Conservation (phyloP, 1,140 invertebrate genomes). For the Eueides isabella region DNA sequence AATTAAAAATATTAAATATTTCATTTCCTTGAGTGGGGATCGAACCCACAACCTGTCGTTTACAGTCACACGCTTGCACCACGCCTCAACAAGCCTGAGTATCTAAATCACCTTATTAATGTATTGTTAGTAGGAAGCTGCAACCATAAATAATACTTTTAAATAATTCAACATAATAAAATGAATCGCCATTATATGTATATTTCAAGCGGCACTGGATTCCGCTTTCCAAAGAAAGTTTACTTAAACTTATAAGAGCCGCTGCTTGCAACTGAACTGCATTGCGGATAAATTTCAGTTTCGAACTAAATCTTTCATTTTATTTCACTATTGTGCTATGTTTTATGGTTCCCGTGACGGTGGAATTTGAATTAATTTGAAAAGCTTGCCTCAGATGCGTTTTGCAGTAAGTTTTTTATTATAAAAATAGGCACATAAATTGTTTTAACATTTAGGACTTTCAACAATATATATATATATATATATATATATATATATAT, state of each 20-base stretch:
- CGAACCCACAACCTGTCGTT: too few relatives aligned
- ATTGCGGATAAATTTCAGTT: slow-evolving; percentile 26
- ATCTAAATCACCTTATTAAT: too few relatives aligned
- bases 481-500: too few relatives aligned
- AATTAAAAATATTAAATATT: too few relatives aligned
- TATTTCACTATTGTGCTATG: slow-evolving; percentile 3
- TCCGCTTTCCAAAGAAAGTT: slow-evolving; percentile 23
- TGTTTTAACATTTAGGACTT: too few relatives aligned
- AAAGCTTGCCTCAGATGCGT: background rate
- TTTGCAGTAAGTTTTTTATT: background rate
- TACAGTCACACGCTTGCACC: too few relatives aligned
- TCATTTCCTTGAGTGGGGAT: too few relatives aligned
- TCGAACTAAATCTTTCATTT: slow-evolving; percentile 23
- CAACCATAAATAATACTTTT: too few relatives aligned
- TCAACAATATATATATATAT: background rate
- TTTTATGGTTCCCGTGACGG: background rate
- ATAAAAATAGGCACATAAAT: too few relatives aligned
- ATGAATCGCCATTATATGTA: slow-evolving; percentile 1
- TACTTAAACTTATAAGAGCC: slow-evolving; percentile 24
- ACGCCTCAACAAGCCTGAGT: too few relatives aligned
- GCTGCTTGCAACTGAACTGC: slow-evolving; percentile 20
- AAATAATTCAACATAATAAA: background rate
- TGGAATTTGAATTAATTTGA: background rate
- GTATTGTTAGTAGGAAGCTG: too few relatives aligned
- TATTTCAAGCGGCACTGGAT: background rate